Base-by-base conservation (phyloP, 2,113 vertebrate species). In the Nothocercus julius region DNA sequence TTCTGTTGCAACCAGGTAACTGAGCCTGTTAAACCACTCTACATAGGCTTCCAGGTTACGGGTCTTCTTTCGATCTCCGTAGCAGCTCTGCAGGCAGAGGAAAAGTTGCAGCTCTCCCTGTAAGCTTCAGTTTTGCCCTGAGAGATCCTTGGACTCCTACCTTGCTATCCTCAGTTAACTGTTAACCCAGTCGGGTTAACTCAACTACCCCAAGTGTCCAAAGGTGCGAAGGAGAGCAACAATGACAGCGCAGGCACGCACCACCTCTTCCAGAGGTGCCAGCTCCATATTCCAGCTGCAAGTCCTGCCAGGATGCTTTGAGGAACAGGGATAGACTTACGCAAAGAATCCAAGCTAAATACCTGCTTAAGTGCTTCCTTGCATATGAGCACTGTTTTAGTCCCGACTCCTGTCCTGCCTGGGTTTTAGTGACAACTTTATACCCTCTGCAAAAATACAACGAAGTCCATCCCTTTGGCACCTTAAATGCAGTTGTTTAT, bases 21-120 rank as follows among this genome's bases (percentile, higher is more conserved):
- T 99, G 83, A 99, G 98, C 61, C 99, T 98, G 97, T 99, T 99
- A 96, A 99, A 99, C 99, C 99, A 99, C 66, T 99, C 99, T 42
- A 99, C 98, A 0, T 99, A 99, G 1, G 98, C 99, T 95, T 99
- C 98, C 85, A 99, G 98, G 85, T 99, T 99, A 21, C 98, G 97
- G 40, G 98, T 98, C 95, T 98, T 99, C 97, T 99, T 99, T 88
- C 74, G 96, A 69, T 98, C 98, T 17, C 97, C 96, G 4, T 98
- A 99, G 95, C 98, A 98, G 79, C 89, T 98, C 99, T 99, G 93
- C 4, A 73, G 79, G 80, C 92, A 77, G 89, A 74, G 70, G 70
- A 82, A n/a, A 72, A 90, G 18, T 0, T 72, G 11, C 36, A 76
- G n/a, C 11, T 67, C 47, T 63, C 19, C 90, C 51, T 40, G 51